Evolutionary conservation across 2,113 vertebrate genomes (phyloP), one percentile per base, ranked within the genome.

Genomic region (Phalacrocorax carbo): DNA sequence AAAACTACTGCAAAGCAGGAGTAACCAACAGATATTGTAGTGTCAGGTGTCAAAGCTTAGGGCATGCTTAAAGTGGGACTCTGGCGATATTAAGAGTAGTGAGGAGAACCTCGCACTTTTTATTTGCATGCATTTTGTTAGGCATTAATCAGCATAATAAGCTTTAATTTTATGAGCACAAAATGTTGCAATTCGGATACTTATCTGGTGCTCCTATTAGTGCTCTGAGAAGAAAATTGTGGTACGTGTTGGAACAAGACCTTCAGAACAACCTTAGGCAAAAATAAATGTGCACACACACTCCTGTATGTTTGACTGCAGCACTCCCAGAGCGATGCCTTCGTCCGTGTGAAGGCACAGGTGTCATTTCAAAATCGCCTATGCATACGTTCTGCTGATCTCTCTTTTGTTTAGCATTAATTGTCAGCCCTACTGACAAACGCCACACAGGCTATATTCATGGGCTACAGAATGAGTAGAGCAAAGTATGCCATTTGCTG

Each of bases 101-200:
- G 32, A 82, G 85, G 34, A 70, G 49, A 87, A 51, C 65, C 48
- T 29, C 1, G 23, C 44, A 29, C 68, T 18, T 88, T 70, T 78
- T 66, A 82, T 96, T 82, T 88, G 82, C 75, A 83, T 64, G 58
- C 79, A 30, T 77, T 66, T 82, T 82, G 80, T 87, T 61, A 70
- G 66, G 87, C 82, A 91, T 71, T 95, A 95, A 97, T 96, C 71
- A 80, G 62, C 80, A 57, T 84, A 90, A 96, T 87, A 36, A 86
- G 93, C 93, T 92, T 96, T 94, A 88, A 94, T 97, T 97, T 97
- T 96, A 97, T 73, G 64, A 95, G 94, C 81, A 97, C 92, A 46
- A 48, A 72, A 29, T 97, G 90, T 95, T 96, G 96, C 96, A 98
- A 97, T 73, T 78, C 0, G 49, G 92, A 93, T 70, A 76, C 91